A percentile compares a stretch with the other conserved stretches of the same genome.
Evolutionary conservation across 2,113 vertebrate species (phyloP).

Genomic region (Aleadryas rufinucha): DNA sequence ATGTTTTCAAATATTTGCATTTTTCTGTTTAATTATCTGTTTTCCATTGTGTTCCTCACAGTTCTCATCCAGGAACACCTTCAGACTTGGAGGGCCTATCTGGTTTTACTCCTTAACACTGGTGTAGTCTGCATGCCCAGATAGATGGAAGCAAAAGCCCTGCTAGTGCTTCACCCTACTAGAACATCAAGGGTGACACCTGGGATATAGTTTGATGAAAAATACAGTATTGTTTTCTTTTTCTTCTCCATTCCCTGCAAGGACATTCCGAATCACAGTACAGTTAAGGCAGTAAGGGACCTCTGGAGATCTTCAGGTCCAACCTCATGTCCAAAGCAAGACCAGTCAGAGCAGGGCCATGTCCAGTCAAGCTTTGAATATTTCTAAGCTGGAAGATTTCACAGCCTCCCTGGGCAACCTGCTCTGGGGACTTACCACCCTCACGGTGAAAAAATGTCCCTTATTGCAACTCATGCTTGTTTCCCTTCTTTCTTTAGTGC

Average conservation of each 20-base stretch:
- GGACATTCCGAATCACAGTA: background rate
- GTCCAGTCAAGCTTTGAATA: background rate
- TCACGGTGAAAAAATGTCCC: background rate
- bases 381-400: background rate
- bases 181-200: background rate
- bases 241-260: background rate
- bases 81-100: background rate
- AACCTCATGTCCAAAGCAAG: background rate
- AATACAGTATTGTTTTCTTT: background rate
- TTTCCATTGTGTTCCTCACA: conserved; percentile 6
- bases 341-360: background rate
- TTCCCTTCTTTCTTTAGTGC: conserved; percentile 9
- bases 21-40: background rate
- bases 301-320: background rate
- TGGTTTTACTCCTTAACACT: background rate
- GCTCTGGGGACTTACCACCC: background rate
- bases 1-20: background rate
- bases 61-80: background rate
- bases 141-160: background rate
- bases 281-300: background rate
- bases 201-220: background rate
- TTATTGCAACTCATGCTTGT: background rate
- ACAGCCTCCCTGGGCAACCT: background rate
- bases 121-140: background rate
- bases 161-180: background rate